phyloP scores from a whole-genome alignment of 2,888 invertebrate genomes.

The Silvanus unidentatus region DNA sequence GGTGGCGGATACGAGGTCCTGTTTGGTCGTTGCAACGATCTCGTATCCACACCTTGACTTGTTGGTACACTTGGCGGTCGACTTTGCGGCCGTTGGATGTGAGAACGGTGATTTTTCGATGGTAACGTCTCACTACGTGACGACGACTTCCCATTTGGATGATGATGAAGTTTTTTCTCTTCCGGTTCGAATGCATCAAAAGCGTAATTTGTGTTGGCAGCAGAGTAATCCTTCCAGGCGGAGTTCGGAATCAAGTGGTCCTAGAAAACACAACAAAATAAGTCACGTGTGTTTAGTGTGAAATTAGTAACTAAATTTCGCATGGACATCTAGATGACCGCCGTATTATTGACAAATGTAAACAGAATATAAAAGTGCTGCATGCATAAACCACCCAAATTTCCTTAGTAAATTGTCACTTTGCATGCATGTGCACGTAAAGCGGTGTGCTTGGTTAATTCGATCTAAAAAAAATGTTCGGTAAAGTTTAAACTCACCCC shows the following conservation, averaged over 20 bases:
- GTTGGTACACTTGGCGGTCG: constrained; percentile 34
- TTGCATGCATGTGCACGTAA: too few relatives aligned
- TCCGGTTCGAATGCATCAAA: constrained; percentile 84
- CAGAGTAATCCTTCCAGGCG: constrained; percentile 84
- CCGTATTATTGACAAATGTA: too few relatives aligned
- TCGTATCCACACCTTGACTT: constrained; percentile 51
- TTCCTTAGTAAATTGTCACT: too few relatives aligned
- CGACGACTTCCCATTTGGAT: constrained; percentile 29
- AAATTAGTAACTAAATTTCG: not conserved
- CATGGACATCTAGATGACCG: too few relatives aligned
- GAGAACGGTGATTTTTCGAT: constrained; percentile 21
- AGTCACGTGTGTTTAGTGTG: not conserved
- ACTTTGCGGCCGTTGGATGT: constrained; percentile 34
- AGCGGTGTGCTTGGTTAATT: too few relatives aligned
- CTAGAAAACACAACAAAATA: too few relatives aligned
- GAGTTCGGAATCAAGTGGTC: constrained; percentile 77
- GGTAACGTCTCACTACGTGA: constrained; percentile 34
- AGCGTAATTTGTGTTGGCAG: constrained; percentile 80
- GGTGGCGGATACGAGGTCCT: constrained; percentile 27
- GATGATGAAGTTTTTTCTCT: constrained; percentile 26
- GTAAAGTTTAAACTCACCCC: constrained; percentile 37
- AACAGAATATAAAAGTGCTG: too few relatives aligned
- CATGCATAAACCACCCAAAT: too few relatives aligned
- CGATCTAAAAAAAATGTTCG: too few relatives aligned
- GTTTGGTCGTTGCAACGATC: constrained; percentile 57